phyloP scores from a whole-genome alignment of 2,113 vertebrate species.

The Athene cunicularia region DNA sequence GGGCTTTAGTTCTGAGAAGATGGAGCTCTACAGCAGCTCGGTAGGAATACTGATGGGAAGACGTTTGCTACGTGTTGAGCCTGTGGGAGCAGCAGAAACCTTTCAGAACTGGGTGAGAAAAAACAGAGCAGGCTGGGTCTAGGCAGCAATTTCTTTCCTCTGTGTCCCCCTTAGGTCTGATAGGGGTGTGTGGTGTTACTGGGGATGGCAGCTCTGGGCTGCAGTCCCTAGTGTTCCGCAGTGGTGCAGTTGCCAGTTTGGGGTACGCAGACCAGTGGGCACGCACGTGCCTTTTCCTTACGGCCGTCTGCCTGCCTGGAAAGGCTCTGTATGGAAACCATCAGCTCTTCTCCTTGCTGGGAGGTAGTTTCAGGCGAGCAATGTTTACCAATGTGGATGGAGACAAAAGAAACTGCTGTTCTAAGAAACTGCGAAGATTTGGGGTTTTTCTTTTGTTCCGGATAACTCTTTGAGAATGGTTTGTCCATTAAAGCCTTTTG shows the following conservation, averaged over 20 bases:
- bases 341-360: background rate
- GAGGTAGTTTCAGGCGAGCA: background rate
- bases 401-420: background rate
- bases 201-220: background rate
- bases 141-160: fast-evolving
- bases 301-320: fast-evolving
- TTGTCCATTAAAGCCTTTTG: background rate
- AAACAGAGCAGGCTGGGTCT: background rate
- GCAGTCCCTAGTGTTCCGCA: fast-evolving
- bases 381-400: background rate
- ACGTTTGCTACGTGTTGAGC: background rate
- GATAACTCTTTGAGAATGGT: background rate
- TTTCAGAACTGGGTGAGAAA: background rate
- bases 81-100: background rate
- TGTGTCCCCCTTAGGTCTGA: fast-evolving
- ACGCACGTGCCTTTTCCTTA: background rate
- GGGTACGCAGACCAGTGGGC: background rate
- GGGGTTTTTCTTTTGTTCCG: background rate
- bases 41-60: background rate
- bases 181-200: fast-evolving
- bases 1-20: background rate
- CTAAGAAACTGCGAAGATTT: background rate
- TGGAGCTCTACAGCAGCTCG: background rate
- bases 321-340: background rate
- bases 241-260: background rate